Evolutionary conservation across 1,140 invertebrate genomes (phyloP).

Genomic region (Rhagoletis pomonella): DNA sequence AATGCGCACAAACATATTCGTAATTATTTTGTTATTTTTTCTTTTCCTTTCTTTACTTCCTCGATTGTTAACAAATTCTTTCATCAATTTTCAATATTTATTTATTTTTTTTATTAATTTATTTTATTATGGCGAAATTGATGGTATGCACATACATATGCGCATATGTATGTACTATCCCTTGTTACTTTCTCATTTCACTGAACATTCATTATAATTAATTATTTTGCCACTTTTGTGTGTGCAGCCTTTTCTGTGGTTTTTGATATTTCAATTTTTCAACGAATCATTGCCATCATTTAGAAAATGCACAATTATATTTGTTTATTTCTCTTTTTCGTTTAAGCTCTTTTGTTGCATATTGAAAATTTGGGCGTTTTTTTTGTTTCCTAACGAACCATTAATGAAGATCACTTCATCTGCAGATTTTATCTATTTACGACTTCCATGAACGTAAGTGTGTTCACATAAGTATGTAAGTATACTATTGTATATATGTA

Average conservation of each 20-base stretch:
- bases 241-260: background rate
- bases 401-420: slow-evolving; percentile 13
- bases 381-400: slow-evolving; percentile 20
- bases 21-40: too few relatives aligned
- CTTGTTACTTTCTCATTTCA: slow-evolving; percentile 25
- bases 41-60: too few relatives aligned
- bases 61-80: too few relatives aligned
- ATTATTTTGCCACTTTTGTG: background rate
- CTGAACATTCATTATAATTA: background rate
- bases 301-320: background rate
- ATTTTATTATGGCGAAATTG: too few relatives aligned
- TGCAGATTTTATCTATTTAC: background rate
- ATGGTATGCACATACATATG: too few relatives aligned
- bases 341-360: background rate
- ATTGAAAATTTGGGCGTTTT: slow-evolving; percentile 12
- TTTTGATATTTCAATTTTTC: background rate
- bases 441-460: background rate
- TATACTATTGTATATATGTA: background rate
- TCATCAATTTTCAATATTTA: too few relatives aligned
- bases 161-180: background rate
- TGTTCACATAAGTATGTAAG: background rate
- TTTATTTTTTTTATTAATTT: background rate
- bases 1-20: too few relatives aligned
- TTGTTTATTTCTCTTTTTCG: background rate
- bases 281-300: background rate